Evolutionary conservation across 2,113 vertebrate species (phyloP).

Genomic region (Hippocampus zosterae): DNA sequence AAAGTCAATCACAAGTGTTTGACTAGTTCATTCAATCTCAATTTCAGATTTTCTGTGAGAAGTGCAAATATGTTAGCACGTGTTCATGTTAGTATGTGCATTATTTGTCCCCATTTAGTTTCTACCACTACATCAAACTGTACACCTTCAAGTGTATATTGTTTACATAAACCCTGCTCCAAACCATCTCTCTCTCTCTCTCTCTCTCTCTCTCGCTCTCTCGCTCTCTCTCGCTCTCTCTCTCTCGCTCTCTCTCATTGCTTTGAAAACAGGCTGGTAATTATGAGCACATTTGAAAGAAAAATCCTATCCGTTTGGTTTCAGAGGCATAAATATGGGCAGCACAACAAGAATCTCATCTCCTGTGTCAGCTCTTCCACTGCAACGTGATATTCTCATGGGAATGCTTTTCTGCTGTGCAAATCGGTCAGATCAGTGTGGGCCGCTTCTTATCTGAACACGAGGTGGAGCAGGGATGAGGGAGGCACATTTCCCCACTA

Average conservation of each 20-base stretch:
- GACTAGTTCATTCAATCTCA: not conserved
- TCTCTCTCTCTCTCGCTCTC: constrained; percentile 29
- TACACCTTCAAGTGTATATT: constrained; percentile 30
- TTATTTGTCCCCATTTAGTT: constrained; percentile 13
- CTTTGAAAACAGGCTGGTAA: constrained; percentile 43
- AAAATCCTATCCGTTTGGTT: constrained; percentile 63
- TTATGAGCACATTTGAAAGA: constrained; percentile 43
- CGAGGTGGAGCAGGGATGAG: constrained; percentile 46
- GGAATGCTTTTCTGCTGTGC: constrained; percentile 61
- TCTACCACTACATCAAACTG: constrained; percentile 19
- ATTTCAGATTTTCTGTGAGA: not conserved
- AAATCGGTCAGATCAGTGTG: constrained; percentile 65
- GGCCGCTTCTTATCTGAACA: constrained; percentile 66
- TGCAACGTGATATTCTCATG: constrained; percentile 57
- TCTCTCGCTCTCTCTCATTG: constrained; percentile 38
- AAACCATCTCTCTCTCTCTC: constrained; percentile 32
- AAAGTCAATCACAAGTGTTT: too few species aligned
- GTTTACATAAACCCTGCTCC: constrained; percentile 46
- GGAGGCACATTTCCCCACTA: constrained; percentile 19
- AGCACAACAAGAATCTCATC: constrained; percentile 59
- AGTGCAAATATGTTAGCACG: too few species aligned
- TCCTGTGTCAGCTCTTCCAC: constrained; percentile 71
- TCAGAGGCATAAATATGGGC: constrained; percentile 61
- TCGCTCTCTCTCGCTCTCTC: constrained; percentile 20
- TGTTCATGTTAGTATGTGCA: too few species aligned